Evolutionary conservation across 2,888 invertebrate genomes (phyloP), one percentile per base, ranked within the genome.

Genomic region (Aelia acuminata): DNA sequence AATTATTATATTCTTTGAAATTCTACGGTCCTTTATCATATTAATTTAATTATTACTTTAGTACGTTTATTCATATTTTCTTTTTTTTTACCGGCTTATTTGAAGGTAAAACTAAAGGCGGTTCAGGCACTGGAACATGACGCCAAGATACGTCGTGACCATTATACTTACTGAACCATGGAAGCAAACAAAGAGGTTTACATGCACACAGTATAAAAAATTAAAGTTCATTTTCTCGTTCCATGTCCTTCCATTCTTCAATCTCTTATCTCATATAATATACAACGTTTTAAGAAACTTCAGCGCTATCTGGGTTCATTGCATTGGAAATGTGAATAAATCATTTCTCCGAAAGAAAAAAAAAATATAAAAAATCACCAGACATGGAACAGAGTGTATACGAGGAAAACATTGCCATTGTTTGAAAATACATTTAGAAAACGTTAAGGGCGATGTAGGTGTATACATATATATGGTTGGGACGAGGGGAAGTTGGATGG

Each of bases 181-280:
- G 35, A 35, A 70, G 63, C 31, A 70, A 70, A 70, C 63, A 70
- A 70, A 35, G 63, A 35, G 63, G 63, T 70, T 70, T 70, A 70
- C 63, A 70, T 70, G 63, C 31, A 70, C 63, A 70, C 18, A 35
- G 35, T 5, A 31, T 70, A 70, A 70, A 70, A 35, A 70, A 70
- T 70, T 70, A 35, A 31, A 70, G 63, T 35, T 70, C 63, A 31
- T 70, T 70, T 70, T 20, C 35, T 70, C 63, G 18, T 70, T 70
- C 2, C 63, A 70, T 70, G 63, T 70, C 63, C 63, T 35, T 70
- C 35, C 35, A 70, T 70, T 70, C 31, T 63, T 63, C 63, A 11
- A 31, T 31, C 31, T 70, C 63, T 70, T 35, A 70, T 70, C 63
- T 31, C 63, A 70, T 70, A 70, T 35, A 70, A 70, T 70, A 57